Evolutionary conservation across 1,140 invertebrate genomes (phyloP).

Genomic region (Hycleus phaleratus): DNA sequence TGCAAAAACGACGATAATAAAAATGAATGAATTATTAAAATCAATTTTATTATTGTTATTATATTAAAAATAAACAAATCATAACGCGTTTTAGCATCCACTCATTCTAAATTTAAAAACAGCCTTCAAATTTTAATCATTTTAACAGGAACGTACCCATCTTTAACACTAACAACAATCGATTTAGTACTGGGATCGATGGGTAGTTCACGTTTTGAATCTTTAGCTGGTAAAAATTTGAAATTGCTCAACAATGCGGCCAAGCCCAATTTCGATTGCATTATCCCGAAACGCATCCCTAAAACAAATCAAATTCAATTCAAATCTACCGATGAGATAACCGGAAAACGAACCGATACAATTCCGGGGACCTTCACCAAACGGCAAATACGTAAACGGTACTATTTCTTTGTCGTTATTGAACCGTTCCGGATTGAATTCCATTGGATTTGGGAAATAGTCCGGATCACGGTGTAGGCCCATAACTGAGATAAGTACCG

Average conservation of each 20-base stretch:
- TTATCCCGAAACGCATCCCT: conserved; percentile 41
- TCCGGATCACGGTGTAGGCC: conserved; percentile 39
- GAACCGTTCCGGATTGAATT: conserved; percentile 56
- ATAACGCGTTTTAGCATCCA: too few species aligned
- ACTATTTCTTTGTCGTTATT: conserved; percentile 37
- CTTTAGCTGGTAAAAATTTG: neutral
- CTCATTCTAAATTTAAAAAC: too few species aligned
- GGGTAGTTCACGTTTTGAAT: conserved; percentile 1
- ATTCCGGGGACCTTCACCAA: conserved; percentile 50
- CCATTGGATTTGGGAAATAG: conserved; percentile 50
- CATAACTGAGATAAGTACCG: conserved; percentile 28
- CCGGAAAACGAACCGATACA: conserved; percentile 43
- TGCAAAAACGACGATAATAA: too few species aligned
- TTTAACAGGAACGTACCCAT: neutral
- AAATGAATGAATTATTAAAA: too few species aligned
- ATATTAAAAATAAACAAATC: too few species aligned
- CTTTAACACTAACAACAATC: conserved; percentile 2
- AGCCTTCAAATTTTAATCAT: neutral
- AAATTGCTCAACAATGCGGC: conserved; percentile 14
- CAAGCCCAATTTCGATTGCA: conserved; percentile 43
- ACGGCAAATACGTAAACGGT: conserved; percentile 46
- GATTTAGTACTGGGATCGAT: conserved; percentile 8
- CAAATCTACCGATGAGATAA: neutral
- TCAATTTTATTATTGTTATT: too few species aligned
- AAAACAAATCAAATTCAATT: conserved; percentile 3